These are phyloP conservation scores for Galeruca laticollis DNA, from an alignment of 2,888 invertebrate genomes.

Conservation along the genomic window DNA sequence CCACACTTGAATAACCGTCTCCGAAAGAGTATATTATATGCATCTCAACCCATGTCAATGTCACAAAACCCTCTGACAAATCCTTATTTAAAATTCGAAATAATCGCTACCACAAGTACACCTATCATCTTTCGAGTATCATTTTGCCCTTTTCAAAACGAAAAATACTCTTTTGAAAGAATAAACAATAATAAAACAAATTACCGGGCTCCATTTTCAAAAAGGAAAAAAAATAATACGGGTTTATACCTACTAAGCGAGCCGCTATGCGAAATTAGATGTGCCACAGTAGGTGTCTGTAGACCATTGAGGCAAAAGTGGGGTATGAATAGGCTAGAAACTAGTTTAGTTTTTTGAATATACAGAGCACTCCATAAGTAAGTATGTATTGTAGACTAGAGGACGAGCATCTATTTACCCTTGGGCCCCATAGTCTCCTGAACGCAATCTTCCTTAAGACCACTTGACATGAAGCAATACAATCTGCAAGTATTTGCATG, in stretches of 20 bases:
- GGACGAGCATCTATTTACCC: too few species aligned
- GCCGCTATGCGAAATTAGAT: constrained; percentile 28
- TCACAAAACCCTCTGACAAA: constrained; percentile 12
- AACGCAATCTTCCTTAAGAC: too few species aligned
- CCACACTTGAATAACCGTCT: neutral
- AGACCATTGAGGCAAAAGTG: constrained; percentile 1
- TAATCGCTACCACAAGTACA: constrained; percentile 17
- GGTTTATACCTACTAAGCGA: constrained; percentile 34
- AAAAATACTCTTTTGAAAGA: constrained; percentile 7
- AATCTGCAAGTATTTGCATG: too few species aligned
- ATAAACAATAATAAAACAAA: constrained; percentile 39
- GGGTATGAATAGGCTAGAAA: too few species aligned
- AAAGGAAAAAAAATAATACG: constrained; percentile 16
- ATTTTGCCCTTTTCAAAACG: neutral
- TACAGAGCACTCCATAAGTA: too few species aligned
- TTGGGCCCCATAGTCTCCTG: too few species aligned
- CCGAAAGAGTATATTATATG: neutral
- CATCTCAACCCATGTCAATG: constrained; percentile 8
- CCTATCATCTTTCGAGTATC: constrained; percentile 4
- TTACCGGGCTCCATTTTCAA: constrained; percentile 33
- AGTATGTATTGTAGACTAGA: too few species aligned
- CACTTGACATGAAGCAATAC: too few species aligned
- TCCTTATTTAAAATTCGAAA: constrained; percentile 17
- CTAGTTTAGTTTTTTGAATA: too few species aligned
- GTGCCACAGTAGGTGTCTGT: too few species aligned